Evolutionary conservation across 2,888 invertebrate species (phyloP), one percentile per base, ranked within the genome.

Genomic region (Eustalomyia histrio): DNA sequence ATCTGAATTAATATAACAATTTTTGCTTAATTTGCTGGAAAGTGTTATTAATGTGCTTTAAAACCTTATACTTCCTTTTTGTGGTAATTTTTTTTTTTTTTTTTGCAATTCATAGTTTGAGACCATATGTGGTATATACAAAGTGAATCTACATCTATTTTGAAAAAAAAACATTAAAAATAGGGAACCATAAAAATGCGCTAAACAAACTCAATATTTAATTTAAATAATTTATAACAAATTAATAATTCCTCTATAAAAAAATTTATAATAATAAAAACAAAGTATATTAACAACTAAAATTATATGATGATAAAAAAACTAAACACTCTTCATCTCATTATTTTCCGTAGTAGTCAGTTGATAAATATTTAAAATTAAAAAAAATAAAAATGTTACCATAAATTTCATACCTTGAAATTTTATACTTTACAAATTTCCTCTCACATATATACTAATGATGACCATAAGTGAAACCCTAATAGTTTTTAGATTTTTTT

Each of bases 151-250:
- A 12, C 12, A 12, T 39, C 12, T 39, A 39, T 39, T 39, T 8
- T 53, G 58, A 64, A 53, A 43, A 43, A 43, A 64, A 21, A 55
- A 39, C 39, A 39, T 39, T 10, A 39, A 33, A 39, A 18, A 68
- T 72, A 64, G 47, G 73, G 53, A 80, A 73, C 61, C 55, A 73
- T 69, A 60, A 39, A 64, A 43, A 80, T 63, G 39, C 60, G 53
- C 67, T 72, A 67, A 78, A 58, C 17, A 52, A 80, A 80, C 76
- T 76, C 72, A 79, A 65, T 74, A 73, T 72, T 76, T 68, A 72
- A 72, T 43, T 76, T 55, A 58, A 52, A 64, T 29, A 71, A 80
- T 67, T 71, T 52, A 72, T 29, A 75, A 67, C 18, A 43, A 71
- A 65, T 65, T 24, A 68, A 58, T 60, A 71, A 80, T 76, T 80